Evolutionary conservation across 2,113 vertebrate genomes (phyloP).

Genomic region (Smithornis capensis): DNA sequence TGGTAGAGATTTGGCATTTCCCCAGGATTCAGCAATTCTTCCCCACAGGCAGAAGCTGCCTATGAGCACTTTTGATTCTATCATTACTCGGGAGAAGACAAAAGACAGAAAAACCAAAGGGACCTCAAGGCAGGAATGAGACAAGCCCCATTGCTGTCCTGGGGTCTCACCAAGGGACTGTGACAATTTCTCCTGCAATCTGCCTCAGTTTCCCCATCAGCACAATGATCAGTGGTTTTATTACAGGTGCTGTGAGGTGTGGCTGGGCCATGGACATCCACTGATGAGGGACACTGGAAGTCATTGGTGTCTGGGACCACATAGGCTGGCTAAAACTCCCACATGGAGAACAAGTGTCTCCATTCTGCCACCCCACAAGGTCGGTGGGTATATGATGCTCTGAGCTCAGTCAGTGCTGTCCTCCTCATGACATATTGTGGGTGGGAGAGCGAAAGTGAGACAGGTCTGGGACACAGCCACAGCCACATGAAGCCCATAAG

Average conservation of each 20-base stretch:
- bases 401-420: background rate
- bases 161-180: background rate
- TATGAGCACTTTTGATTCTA: background rate
- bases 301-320: background rate
- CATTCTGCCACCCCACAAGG: background rate
- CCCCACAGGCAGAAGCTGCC: background rate
- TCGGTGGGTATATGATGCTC: background rate
- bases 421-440: background rate
- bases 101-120: background rate
- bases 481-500: background rate
- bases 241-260: background rate
- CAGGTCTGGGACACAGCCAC: accelerated
- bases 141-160: background rate
- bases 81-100: background rate
- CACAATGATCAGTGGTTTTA: background rate
- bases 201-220: background rate
- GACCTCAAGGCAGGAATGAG: background rate
- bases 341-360: background rate
- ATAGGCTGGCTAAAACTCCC: background rate
- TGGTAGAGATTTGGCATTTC: background rate
- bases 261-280: background rate
- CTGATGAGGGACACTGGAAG: background rate
- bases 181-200: background rate
- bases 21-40: background rate
- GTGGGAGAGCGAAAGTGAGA: background rate